Percentiles rank a stretch among this genome's conserved stretches.
phyloP scores from a whole-genome alignment of 2,113 vertebrate species.

The Serinus canaria region DNA sequence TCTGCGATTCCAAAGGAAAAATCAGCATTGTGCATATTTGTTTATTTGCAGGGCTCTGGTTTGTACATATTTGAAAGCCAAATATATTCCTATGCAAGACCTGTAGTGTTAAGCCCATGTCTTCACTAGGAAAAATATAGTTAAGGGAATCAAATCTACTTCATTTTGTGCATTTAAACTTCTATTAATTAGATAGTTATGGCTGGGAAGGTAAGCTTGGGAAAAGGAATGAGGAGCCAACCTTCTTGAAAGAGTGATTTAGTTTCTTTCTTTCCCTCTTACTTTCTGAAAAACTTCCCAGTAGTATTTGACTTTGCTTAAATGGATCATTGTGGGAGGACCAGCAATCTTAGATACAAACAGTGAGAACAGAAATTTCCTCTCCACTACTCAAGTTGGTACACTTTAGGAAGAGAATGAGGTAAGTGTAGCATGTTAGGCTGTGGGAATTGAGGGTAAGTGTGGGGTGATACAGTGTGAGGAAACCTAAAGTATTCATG shows the following conservation, averaged over 20 bases:
- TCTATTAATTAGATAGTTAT: not conserved
- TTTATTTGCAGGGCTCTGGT: not conserved
- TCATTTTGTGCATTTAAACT: not conserved
- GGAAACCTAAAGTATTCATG: not conserved
- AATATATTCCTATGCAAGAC: not conserved
- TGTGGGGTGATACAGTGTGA: not conserved
- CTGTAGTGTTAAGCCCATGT: not conserved
- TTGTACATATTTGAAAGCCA: not conserved
- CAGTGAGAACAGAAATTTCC: not conserved
- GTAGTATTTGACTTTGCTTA: not conserved
- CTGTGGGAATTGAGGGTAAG: not conserved
- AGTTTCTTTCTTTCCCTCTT: not conserved
- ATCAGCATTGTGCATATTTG: not conserved
- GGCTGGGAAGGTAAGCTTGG: not conserved
- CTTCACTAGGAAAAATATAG: not conserved
- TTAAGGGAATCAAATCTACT: not conserved
- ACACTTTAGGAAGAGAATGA: not conserved
- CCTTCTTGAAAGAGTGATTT: not conserved
- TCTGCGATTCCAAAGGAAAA: not conserved
- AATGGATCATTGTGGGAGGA: not conserved
- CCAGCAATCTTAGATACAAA: not conserved
- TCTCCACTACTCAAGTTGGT: not conserved
- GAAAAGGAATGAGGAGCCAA: not conserved
- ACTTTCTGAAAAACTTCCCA: not conserved
- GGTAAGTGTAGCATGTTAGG: not conserved